phyloP scores from a whole-genome alignment of 2,888 invertebrate genomes.

The Autographa pulchrina region DNA sequence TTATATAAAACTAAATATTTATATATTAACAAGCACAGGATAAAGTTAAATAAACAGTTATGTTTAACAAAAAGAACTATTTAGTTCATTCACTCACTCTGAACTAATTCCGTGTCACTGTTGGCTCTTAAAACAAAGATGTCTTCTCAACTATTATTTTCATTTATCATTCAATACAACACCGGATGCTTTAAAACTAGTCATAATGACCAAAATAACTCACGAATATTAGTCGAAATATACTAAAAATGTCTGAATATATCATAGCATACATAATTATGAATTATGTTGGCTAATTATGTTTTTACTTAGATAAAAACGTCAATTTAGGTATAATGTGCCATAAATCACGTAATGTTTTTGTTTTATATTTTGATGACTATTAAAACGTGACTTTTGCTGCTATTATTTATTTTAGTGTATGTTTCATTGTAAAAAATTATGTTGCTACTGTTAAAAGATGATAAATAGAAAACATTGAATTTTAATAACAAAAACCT shows the following conservation, averaged over 20 bases:
- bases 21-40: too few relatives aligned
- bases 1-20: too few relatives aligned
- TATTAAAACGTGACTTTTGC: slow-evolving; percentile 11
- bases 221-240: background rate
- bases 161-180: background rate
- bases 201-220: background rate
- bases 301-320: background rate
- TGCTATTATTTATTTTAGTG: too few relatives aligned
- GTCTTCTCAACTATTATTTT: background rate
- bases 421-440: too few relatives aligned
- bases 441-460: too few relatives aligned
- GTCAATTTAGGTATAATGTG: slow-evolving; percentile 7
- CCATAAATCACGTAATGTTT: slow-evolving; percentile 12
- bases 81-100: background rate
- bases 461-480: too few relatives aligned
- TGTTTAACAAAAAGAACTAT: background rate
- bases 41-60: too few relatives aligned
- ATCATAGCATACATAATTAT: background rate
- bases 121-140: background rate
- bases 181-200: slow-evolving; percentile 1
- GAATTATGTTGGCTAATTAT: background rate
- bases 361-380: slow-evolving; percentile 7
- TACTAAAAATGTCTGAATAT: background rate
- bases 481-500: too few relatives aligned
- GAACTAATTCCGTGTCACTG: background rate